Evolutionary conservation across 2,113 vertebrate genomes (phyloP).

Genomic region (Ibidorhyncha struthersii): DNA sequence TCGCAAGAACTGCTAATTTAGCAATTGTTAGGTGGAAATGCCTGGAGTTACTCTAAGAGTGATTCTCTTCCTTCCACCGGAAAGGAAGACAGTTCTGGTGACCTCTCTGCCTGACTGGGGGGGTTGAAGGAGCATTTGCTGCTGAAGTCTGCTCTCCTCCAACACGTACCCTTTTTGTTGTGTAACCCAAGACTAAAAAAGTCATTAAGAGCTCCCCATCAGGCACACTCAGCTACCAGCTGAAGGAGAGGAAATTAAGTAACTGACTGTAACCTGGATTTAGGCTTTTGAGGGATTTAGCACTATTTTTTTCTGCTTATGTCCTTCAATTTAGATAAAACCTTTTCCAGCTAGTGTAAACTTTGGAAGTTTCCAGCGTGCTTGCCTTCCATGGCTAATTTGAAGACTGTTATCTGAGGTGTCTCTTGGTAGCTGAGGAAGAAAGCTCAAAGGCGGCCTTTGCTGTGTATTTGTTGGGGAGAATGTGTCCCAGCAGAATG

Average conservation of each 20-base stretch:
- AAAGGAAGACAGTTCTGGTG: not conserved
- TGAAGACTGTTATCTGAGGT: not conserved
- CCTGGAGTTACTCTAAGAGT: not conserved
- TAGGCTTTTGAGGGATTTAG: constrained; percentile 4
- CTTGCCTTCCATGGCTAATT: not conserved
- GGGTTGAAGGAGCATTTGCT: not conserved
- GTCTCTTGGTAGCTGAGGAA: not conserved
- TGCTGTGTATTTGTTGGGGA: not conserved
- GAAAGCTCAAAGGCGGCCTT: not conserved
- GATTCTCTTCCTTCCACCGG: accelerated
- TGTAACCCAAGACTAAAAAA: not conserved
- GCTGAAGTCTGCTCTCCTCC: not conserved
- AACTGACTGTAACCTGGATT: not conserved
- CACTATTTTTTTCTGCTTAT: not conserved
- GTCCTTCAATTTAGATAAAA: not conserved
- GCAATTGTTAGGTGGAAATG: not conserved
- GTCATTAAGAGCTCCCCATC: not conserved
- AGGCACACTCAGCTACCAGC: not conserved
- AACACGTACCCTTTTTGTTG: not conserved
- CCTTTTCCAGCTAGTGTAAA: not conserved
- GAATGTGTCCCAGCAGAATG: not conserved
- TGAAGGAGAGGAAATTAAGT: not conserved
- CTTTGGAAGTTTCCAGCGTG: not conserved
- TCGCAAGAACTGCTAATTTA: accelerated
- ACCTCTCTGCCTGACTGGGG: not conserved